Base-by-base conservation (phyloP, 2,113 vertebrate genomes). In the Steatornis caripensis region DNA sequence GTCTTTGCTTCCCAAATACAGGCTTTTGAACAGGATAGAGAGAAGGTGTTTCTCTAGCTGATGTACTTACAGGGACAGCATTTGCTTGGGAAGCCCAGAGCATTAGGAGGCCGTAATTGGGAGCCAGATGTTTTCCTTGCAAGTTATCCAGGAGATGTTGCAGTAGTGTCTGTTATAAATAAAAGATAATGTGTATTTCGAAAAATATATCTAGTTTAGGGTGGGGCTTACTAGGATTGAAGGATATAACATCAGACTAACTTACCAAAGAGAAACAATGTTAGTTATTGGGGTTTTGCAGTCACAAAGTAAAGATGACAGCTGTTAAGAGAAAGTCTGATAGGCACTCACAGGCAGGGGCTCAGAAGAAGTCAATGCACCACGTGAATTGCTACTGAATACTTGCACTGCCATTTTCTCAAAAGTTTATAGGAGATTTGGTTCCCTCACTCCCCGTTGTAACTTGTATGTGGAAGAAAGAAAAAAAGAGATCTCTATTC, bases 81-180 rank as follows among this genome's bases (percentile, higher is more conserved):
- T 99, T 99, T 30, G 98, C 98, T 76, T 99, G 98, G 55, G 98
- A 98, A 82, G 98, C 98, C 98, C 98, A 99, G 61, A 99, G 98
- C 84, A 99, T 89, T 15, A 99, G 81, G 6, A 99, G 96, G 36
- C 92, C 95, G 7, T 98, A 98, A 81, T 95, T 98, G 34, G 98
- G 87, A 91, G 87, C 88, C 8, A 93, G 81, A 78, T 81, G 93
- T 84, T 96, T 91, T 97, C 80, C 98, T 84, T 34, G 85, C 89
- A 99, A 68, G 24, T 84, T 90, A 55, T 98, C 97, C 89, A 98
- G 84, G 14, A 99, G 46, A 57, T 97, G 92, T 16, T 99, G 98
- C 34, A 98, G 87, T 39, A 98, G 55, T 4, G 98, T 98, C 98
- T 99, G 95, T 78, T 76, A 87, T 46, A 96, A 97, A 93, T 11